Percentiles rank a stretch among this genome's conserved stretches.
phyloP scores from a whole-genome alignment of 2,888 invertebrate genomes.

The Hirtodrosophila histrioides region DNA sequence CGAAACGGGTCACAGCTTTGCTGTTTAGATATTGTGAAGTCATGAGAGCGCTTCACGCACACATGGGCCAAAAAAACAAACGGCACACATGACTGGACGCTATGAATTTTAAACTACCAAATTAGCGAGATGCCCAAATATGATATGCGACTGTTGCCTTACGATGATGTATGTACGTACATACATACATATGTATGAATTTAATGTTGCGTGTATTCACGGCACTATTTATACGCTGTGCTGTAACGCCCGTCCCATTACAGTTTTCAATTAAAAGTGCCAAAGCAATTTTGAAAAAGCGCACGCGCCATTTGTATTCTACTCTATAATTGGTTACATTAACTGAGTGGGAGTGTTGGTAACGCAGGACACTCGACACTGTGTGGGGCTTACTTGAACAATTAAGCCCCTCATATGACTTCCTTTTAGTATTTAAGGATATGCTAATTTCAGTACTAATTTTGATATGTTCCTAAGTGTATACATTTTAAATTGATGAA shows the following conservation, averaged over 20 bases:
- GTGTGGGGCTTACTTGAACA: too few relatives aligned
- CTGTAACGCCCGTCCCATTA: conserved; percentile 34
- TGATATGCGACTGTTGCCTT: conserved; percentile 3
- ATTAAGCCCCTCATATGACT: too few relatives aligned
- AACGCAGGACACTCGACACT: too few relatives aligned
- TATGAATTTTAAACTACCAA: conserved; percentile 61
- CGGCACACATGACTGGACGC: conserved; percentile 39
- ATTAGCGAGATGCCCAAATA: conserved; percentile 46
- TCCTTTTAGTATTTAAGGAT: too few relatives aligned
- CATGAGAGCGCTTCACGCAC: conserved; percentile 49
- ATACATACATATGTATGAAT: conserved; percentile 2
- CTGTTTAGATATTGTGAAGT: conserved; percentile 59
- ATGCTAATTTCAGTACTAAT: too few relatives aligned
- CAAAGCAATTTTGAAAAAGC: conserved; percentile 49
- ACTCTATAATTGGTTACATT: conserved; percentile 12
- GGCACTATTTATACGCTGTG: conserved; percentile 17
- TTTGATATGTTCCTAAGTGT: too few relatives aligned
- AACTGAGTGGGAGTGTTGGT: not conserved
- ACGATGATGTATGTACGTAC: not conserved
- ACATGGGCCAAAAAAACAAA: conserved; percentile 29
- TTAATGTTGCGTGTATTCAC: conserved; percentile 19
- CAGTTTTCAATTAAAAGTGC: conserved; percentile 59
- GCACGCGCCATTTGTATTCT: conserved; percentile 44
- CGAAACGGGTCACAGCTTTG: conserved; percentile 32
- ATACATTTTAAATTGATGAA: too few relatives aligned